phyloP scores from a whole-genome alignment of 2,888 invertebrate species.

The Tubiluchus corallicola region DNA sequence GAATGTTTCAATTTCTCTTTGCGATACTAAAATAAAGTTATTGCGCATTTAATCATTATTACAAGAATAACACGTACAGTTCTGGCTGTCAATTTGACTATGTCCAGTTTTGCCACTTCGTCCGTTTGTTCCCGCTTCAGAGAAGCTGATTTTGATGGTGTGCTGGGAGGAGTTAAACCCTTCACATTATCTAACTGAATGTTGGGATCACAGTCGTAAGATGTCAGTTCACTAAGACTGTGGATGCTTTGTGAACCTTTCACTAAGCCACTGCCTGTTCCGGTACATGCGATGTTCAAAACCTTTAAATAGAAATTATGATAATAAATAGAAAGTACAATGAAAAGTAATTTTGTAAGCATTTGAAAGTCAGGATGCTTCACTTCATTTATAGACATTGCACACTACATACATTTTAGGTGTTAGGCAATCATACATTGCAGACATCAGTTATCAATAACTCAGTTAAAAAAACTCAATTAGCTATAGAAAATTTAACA shows the following conservation, averaged over 20 bases:
- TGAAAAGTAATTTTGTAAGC: conserved; percentile 14
- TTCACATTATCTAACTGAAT: conserved; percentile 14
- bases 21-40: too few relatives aligned
- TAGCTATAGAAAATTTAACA: too few relatives aligned
- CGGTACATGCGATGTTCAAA: conserved; percentile 27
- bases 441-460: too few relatives aligned
- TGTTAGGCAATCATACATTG: too few relatives aligned
- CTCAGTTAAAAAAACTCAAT: too few relatives aligned
- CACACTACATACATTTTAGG: too few relatives aligned
- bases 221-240: conserved; percentile 1
- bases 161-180: conserved; percentile 12
- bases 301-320: conserved; percentile 19
- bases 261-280: conserved; percentile 17
- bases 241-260: not conserved
- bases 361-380: too few relatives aligned
- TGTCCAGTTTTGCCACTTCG: conserved; percentile 16
- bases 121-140: conserved; percentile 1
- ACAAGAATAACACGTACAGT: conserved; percentile 33
- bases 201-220: conserved; percentile 15
- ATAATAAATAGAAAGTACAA: conserved; percentile 8
- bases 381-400: too few relatives aligned
- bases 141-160: conserved; percentile 8
- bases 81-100: conserved; percentile 36
- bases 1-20: too few relatives aligned
- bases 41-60: too few relatives aligned